Conservation (phyloP, 2,113 vertebrate genomes). For the Actenoides lindsayi region DNA sequence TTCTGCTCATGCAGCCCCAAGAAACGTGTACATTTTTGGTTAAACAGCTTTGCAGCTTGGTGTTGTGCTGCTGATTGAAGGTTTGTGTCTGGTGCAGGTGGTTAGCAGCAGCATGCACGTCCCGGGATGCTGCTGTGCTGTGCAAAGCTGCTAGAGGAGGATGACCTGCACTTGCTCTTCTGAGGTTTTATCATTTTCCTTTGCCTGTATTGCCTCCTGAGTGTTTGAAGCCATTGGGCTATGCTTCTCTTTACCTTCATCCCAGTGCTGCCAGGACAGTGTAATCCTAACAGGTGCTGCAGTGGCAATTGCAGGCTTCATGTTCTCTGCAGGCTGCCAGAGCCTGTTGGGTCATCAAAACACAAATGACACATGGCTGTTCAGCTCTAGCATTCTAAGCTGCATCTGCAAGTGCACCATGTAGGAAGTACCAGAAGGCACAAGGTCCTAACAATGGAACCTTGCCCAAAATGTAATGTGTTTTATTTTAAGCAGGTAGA, state of each 20-base stretch:
- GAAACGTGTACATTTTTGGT: background rate
- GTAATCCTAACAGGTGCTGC: background rate
- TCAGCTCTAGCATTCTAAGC: background rate
- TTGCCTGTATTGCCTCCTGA: background rate
- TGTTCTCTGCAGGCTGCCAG: background rate
- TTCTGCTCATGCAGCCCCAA: background rate
- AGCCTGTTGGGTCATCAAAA: background rate
- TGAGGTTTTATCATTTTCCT: background rate
- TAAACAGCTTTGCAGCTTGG: background rate
- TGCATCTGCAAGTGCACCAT: background rate
- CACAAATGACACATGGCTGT: background rate
- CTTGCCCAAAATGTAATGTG: background rate
- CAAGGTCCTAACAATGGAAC: background rate
- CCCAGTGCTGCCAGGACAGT: background rate
- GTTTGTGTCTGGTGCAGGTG: background rate
- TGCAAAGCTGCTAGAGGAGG: background rate
- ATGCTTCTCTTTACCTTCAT: background rate
- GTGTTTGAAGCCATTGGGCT: background rate
- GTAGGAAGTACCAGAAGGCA: background rate
- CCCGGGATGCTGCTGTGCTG: background rate
- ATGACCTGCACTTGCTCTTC: background rate
- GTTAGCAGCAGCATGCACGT: background rate
- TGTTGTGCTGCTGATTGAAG: background rate
- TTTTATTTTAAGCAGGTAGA: constrained; percentile 20
- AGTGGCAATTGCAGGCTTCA: background rate